Base-by-base conservation (phyloP, 2,113 vertebrate genomes). In the Phalacrocorax carbo region DNA sequence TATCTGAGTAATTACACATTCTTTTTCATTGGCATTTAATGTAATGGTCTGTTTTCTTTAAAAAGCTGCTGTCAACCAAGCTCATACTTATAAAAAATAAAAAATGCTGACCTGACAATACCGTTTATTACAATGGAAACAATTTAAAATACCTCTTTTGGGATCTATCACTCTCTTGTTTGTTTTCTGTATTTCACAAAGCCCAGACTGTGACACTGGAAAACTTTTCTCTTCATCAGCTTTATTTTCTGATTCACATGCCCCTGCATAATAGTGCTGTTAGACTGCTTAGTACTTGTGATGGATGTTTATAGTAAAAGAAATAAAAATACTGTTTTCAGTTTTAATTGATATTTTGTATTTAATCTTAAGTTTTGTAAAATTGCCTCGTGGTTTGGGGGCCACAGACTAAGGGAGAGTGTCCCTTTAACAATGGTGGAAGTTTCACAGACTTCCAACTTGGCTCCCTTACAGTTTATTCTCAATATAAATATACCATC, bases 401-500 rank as follows among this genome's bases (percentile, higher is more conserved):
- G 64, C 83, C 87, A 30, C 88, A 55, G 29, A 40, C 32, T 78
- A 61, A 76, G 58, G 69, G 92, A 84, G 76, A 78, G 80, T 87
- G 93, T 92, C 88, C 73, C 94, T 97, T 97, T 97, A 97, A 96
- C 88, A 96, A 83, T 71, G 57, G 86, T 88, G 93, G 96, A 96
- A 83, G 82, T 90, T 97, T 78, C 89, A 85, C 86, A 94, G 91
- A 92, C 85, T 97, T 97, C 89, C 75, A 95, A 49, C 79, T 80
- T 94, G 95, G 97, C 96, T 97, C 87, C 27, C 55, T 71, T 90
- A 97, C 75, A 90, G 86, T 96, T 96, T 87, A 90, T 72, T 92
- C 97, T 96, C 93, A 92, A 69, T 78, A 95, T 96, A 97, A 96
- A 97, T 93, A 91, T 96, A 96, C 90, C 97, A 96, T 90, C 92